Conservation (phyloP, 2,797 vertebrate species). For the Steatocranus sp. region DNA sequence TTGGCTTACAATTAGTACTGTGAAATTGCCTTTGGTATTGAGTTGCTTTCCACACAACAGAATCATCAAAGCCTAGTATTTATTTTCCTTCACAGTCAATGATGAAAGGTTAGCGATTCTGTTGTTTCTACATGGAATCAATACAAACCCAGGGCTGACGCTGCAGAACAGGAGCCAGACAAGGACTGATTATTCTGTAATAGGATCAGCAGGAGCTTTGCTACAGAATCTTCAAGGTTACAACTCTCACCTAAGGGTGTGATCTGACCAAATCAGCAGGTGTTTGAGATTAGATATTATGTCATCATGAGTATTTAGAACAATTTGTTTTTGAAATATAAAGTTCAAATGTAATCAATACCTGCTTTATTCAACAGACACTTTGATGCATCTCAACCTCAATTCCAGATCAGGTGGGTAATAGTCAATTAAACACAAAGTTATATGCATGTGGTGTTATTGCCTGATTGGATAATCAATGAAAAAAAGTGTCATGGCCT, state of each 20-base stretch:
- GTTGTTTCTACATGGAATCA: constrained; percentile 55
- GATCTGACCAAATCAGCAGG: background rate
- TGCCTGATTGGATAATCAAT: constrained; percentile 35
- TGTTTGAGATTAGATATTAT: background rate
- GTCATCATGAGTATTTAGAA: background rate
- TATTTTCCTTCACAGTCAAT: constrained; percentile 37
- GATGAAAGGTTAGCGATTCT: constrained; percentile 45
- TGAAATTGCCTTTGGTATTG: constrained; percentile 25
- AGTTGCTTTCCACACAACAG: background rate
- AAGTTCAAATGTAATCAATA: background rate
- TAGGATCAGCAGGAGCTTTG: constrained; percentile 46
- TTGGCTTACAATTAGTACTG: constrained; percentile 6
- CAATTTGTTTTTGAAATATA: background rate
- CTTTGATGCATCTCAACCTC: constrained; percentile 15
- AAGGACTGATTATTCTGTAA: constrained; percentile 51
- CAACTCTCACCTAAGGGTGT: background rate
- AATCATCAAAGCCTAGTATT: constrained; percentile 19
- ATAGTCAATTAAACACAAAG: constrained; percentile 33
- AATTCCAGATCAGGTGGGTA: constrained; percentile 14
- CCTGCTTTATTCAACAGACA: background rate
- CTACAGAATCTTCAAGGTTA: constrained; percentile 29
- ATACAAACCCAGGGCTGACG: constrained; percentile 41
- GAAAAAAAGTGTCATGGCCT: background rate
- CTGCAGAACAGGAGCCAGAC: constrained; percentile 51
- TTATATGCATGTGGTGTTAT: background rate